phyloP scores from a whole-genome alignment of 2,797 vertebrate species.

The Platyrinchus mystaceus region DNA sequence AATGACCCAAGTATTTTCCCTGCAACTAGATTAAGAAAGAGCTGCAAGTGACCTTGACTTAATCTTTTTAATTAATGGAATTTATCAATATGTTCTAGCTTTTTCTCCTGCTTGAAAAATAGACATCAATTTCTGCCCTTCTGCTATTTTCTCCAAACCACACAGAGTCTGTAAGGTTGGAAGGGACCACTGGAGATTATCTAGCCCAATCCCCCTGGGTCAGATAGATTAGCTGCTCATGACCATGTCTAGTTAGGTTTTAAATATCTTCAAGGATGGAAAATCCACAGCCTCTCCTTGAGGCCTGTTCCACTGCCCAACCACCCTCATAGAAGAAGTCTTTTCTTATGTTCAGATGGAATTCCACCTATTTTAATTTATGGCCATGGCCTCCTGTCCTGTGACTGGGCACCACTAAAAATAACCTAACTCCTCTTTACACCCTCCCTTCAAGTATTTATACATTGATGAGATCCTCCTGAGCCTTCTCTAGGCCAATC shows the following conservation, averaged over 20 bases:
- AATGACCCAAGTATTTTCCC: background rate
- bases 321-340: rapidly evolving
- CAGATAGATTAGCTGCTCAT: background rate
- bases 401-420: background rate
- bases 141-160: background rate
- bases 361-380: background rate
- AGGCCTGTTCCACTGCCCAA: background rate
- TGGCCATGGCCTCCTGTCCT: background rate
- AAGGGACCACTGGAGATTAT: background rate
- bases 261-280: background rate
- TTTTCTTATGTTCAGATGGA: background rate
- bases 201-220: background rate
- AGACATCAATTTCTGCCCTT: background rate
- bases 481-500: background rate
- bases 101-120: background rate
- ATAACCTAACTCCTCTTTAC: background rate
- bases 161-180: background rate
- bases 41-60: background rate
- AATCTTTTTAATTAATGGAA: background rate
- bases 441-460: background rate
- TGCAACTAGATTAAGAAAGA: background rate
- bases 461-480: background rate
- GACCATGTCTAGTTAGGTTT: background rate
- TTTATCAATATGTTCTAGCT: background rate
- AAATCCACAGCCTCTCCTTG: background rate